Evolutionary conservation across 2,797 vertebrate genomes (phyloP).

Genomic region (Choloepus didactylus): DNA sequence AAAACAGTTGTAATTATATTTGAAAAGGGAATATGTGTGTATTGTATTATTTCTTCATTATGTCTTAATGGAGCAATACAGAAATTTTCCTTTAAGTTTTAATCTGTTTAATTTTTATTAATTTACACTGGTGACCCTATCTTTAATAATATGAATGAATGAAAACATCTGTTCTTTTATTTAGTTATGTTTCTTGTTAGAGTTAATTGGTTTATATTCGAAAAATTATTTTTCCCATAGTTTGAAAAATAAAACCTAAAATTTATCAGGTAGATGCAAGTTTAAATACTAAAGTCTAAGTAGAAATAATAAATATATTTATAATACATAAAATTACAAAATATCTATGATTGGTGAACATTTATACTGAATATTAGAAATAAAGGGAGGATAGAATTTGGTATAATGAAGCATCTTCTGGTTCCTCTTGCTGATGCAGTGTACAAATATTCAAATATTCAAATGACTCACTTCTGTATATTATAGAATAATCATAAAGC

Average conservation of each 20-base stretch:
- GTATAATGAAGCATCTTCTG: too few relatives aligned
- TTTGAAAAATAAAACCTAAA: background rate
- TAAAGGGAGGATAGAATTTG: background rate
- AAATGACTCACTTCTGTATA: background rate
- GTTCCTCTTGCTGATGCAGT: background rate
- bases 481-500: background rate
- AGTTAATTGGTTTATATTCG: background rate
- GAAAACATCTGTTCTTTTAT: background rate
- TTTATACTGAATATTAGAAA: background rate
- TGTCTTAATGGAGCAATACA: background rate
- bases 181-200: background rate
- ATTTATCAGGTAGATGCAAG: background rate
- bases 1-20: background rate
- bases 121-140: background rate
- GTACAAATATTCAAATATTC: background rate
- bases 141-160: background rate
- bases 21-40: background rate
- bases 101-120: background rate
- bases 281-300: background rate
- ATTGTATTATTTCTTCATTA: background rate
- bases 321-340: background rate
- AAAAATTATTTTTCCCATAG: background rate
- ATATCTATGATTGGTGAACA: background rate
- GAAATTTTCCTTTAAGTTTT: background rate
- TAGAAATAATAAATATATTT: background rate